Evolutionary conservation across 1,140 invertebrate genomes (phyloP).

Genomic region (Wiebesia pumilae): DNA sequence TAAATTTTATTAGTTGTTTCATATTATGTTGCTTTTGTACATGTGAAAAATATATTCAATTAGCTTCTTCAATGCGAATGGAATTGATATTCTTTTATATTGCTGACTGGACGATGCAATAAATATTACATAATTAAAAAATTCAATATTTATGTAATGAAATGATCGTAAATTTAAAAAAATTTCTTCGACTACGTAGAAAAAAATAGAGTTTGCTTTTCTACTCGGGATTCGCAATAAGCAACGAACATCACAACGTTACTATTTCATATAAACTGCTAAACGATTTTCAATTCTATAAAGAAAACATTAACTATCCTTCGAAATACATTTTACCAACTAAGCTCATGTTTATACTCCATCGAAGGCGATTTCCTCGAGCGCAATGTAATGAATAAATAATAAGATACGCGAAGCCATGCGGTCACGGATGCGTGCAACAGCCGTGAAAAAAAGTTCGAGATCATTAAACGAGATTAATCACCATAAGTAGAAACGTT

Average conservation of each 20-base stretch:
- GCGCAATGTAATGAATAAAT: not conserved
- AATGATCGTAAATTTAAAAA: no score
- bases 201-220: not conserved
- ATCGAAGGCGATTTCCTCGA: not conserved
- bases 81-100: no score
- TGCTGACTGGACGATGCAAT: no score
- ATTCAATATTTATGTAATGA: no score
- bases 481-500: constrained; percentile 1
- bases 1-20: no score
- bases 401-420: not conserved
- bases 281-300: not conserved
- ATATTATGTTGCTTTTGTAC: no score
- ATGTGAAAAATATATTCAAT: no score
- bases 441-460: not conserved
- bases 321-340: not conserved
- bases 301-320: not conserved
- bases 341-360: not conserved
- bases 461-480: constrained; percentile 11
- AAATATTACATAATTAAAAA: no score
- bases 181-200: no score
- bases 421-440: not conserved
- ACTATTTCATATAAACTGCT: no score
- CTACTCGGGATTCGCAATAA: not conserved
- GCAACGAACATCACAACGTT: no score
- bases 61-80: no score